Conservation (phyloP, 2,888 invertebrate species). For the Amphimallon solstitiale region DNA sequence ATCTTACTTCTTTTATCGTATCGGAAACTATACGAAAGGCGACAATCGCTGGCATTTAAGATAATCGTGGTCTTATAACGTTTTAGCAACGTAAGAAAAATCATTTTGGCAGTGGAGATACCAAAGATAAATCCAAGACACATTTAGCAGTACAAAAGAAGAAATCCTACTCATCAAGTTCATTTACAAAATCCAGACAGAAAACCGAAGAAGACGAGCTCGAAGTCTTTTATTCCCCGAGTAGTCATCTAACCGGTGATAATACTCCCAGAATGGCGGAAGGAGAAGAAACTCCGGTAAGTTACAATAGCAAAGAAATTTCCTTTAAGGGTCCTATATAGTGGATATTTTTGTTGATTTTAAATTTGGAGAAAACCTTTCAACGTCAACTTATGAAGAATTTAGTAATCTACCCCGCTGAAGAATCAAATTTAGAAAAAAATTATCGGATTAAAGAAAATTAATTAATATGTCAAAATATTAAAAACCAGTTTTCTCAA, state of each 20-base stretch:
- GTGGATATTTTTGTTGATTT: too few species aligned
- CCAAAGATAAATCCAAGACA: conserved; percentile 15
- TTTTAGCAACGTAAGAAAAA: conserved; percentile 15
- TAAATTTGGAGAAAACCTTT: too few species aligned
- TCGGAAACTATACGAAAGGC: too few species aligned
- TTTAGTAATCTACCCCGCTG: too few species aligned
- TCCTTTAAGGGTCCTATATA: too few species aligned
- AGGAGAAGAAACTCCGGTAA: conserved; percentile 23
- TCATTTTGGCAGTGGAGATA: conserved; percentile 32
- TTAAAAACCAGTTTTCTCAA: too few species aligned
- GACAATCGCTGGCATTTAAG: too few species aligned
- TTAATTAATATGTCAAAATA: too few species aligned
- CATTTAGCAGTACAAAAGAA: not conserved
- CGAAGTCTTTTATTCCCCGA: conserved; percentile 52
- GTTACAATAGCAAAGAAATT: not conserved
- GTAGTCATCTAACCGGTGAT: conserved; percentile 39
- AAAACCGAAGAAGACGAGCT: conserved; percentile 43
- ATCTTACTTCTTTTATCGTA: too few species aligned
- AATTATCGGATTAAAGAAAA: too few species aligned
- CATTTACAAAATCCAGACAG: conserved; percentile 12
- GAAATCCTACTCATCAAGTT: not conserved
- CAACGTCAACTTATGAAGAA: too few species aligned
- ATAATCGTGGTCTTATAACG: not conserved
- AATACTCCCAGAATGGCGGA: conserved; percentile 37
- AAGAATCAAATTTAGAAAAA: too few species aligned